Evolutionary conservation across 2,888 invertebrate genomes (phyloP).

Genomic region (Agriopis aurantiaria): DNA sequence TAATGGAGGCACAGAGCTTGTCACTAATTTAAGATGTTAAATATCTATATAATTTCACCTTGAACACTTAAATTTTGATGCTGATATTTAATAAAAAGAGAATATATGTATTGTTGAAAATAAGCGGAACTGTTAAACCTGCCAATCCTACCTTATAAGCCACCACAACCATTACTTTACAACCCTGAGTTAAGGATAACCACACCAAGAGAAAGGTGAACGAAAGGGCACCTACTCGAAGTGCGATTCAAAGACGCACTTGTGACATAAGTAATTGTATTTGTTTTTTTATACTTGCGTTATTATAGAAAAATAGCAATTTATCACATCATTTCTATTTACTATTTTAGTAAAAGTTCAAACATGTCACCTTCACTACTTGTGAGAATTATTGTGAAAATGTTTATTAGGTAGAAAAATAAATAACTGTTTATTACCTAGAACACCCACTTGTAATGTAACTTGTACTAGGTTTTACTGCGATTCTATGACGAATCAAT

Average conservation of each 20-base stretch:
- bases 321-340: too few species aligned
- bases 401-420: background rate
- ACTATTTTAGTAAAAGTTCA: too few species aligned
- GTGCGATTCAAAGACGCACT: background rate
- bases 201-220: conserved; percentile 33
- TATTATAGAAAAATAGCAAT: background rate
- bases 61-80: too few species aligned
- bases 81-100: too few species aligned
- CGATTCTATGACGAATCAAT: conserved; percentile 11
- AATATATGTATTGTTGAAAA: too few species aligned
- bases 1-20: too few species aligned
- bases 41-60: too few species aligned
- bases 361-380: too few species aligned
- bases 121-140: conserved; percentile 17
- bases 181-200: conserved; percentile 40
- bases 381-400: too few species aligned
- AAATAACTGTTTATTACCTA: background rate
- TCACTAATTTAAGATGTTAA: too few species aligned
- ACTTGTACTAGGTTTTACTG: background rate
- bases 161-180: conserved; percentile 30
- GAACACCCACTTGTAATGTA: too few species aligned
- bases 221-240: conserved; percentile 32
- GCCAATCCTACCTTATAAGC: conserved; percentile 29
- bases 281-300: background rate
- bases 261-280: background rate